Conservation (phyloP, 2,797 vertebrate species). For the Borostomias antarcticus region DNA sequence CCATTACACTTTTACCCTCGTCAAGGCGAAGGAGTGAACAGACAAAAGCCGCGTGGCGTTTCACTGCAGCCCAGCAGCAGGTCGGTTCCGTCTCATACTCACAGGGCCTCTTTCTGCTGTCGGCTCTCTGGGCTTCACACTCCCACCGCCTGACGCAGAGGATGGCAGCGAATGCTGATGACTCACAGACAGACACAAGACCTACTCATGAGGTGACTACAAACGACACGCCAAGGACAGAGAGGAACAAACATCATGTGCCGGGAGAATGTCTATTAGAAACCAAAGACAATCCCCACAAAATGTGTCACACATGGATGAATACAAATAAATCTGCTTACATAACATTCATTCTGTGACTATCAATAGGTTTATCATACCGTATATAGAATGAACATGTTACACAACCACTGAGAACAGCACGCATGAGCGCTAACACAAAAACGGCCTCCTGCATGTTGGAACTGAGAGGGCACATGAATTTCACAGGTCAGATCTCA, state of each 20-base stretch:
- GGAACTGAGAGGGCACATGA: no score
- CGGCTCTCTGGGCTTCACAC: not conserved
- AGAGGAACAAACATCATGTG: not conserved
- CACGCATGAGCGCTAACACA: no score
- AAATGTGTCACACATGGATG: not conserved
- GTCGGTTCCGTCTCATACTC: not conserved
- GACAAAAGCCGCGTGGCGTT: not conserved
- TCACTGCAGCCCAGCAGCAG: not conserved
- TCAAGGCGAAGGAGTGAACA: slow-evolving; percentile 7
- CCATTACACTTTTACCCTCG: not conserved
- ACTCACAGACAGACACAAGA: slow-evolving; percentile 1
- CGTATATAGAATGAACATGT: no score
- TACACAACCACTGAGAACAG: no score
- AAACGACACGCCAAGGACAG: slow-evolving; percentile 4
- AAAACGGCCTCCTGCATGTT: not conserved
- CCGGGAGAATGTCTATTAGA: not conserved
- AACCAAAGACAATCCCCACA: not conserved
- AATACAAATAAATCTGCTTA: no score
- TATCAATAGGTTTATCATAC: not conserved
- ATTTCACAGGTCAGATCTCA: no score
- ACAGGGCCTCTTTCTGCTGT: not conserved
- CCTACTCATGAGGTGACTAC: slow-evolving; percentile 6
- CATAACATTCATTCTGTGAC: not conserved
- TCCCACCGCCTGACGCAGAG: not conserved
- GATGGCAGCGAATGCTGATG: slow-evolving; percentile 16